Conservation (phyloP, 1,140 invertebrate genomes). For the Brachystomella parvula region DNA sequence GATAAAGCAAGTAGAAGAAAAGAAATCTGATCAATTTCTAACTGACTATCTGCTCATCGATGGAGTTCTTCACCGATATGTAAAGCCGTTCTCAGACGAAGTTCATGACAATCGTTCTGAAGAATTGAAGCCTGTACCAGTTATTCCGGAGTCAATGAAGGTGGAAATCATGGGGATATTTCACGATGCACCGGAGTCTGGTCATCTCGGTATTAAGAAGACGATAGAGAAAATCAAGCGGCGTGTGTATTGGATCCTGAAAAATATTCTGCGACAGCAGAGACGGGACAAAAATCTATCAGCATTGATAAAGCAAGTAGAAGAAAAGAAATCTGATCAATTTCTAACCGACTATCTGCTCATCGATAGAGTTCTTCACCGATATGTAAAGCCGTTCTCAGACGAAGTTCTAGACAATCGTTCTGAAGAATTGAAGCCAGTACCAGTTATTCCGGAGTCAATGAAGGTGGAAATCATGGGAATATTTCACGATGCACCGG, state of each 20-base stretch:
- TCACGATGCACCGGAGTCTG: no score
- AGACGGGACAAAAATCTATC: background rate
- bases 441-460: slow-evolving; percentile 10
- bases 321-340: no score
- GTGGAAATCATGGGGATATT: no score
- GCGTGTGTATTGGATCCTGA: no score
- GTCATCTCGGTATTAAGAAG: no score
- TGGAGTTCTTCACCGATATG: background rate
- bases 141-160: no score
- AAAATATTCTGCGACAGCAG: background rate
- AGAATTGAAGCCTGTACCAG: background rate
- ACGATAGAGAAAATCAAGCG: no score
- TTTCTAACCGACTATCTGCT: background rate
- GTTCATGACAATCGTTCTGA: no score
- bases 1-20: background rate
- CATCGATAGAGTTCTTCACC: background rate
- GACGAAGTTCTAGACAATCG: no score
- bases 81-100: no score
- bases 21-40: no score
- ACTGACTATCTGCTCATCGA: background rate
- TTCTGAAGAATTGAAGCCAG: no score
- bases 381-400: background rate
- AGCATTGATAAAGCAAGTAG: background rate
- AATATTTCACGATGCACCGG: slow-evolving; percentile 18
- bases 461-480: background rate